Evolutionary conservation across 2,797 vertebrate genomes (phyloP).

Genomic region (Brachyalestes nurse): DNA sequence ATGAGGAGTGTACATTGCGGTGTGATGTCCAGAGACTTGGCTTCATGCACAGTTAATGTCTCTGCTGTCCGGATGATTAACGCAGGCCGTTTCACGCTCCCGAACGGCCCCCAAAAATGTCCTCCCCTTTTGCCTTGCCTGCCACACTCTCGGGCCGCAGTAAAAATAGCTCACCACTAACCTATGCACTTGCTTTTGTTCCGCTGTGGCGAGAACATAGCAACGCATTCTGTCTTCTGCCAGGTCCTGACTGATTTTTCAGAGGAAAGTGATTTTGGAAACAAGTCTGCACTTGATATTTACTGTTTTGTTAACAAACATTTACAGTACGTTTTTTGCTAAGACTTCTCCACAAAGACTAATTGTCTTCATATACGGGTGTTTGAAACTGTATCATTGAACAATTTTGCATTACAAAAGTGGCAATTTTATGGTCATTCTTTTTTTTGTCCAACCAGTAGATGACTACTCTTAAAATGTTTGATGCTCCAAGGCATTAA

Average conservation of each 20-base stretch:
- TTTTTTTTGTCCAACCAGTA: neutral
- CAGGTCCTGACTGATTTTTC: slow-evolving; percentile 34
- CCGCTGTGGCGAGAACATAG: slow-evolving; percentile 50
- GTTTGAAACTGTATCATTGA: no score
- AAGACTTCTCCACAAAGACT: neutral
- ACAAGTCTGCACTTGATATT: neutral
- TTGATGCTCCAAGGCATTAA: neutral
- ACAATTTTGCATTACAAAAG: no score
- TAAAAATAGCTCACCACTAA: slow-evolving; percentile 75
- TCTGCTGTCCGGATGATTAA: slow-evolving; percentile 81
- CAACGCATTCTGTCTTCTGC: slow-evolving; percentile 32
- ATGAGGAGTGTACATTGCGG: slow-evolving; percentile 57
- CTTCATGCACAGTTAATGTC: slow-evolving; percentile 81
- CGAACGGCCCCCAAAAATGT: slow-evolving; percentile 70
- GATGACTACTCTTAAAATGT: neutral
- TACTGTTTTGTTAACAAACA: neutral
- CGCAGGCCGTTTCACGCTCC: slow-evolving; percentile 72
- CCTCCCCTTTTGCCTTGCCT: slow-evolving; percentile 72
- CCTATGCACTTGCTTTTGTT: slow-evolving; percentile 59
- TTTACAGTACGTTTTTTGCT: neutral
- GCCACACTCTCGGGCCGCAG: slow-evolving; percentile 74
- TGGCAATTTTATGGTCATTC: no score
- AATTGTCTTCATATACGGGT: neutral
- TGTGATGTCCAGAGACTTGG: slow-evolving; percentile 71
- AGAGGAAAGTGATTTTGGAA: slow-evolving; percentile 21